Conservation (phyloP, 2,797 vertebrate genomes). For the Furcifer pardalis region DNA sequence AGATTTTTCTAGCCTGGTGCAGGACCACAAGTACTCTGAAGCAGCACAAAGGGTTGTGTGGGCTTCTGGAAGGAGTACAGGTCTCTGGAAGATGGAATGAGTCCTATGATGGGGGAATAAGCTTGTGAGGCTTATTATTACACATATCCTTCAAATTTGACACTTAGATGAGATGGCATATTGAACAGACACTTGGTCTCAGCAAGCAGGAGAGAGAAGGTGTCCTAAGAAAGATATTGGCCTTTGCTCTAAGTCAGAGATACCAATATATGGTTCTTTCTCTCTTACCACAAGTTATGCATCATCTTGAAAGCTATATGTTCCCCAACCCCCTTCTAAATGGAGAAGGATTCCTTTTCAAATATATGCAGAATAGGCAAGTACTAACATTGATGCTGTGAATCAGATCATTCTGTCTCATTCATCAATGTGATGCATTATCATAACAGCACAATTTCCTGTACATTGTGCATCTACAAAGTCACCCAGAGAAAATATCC, state of each 20-base stretch:
- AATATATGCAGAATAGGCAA: neutral
- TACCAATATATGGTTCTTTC: neutral
- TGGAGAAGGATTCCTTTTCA: neutral
- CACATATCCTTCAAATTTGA: neutral
- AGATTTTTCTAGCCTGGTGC: no score
- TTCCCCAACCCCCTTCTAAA: neutral
- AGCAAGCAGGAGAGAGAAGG: neutral
- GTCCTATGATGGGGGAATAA: no score
- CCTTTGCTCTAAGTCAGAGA: neutral
- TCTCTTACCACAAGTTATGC: neutral
- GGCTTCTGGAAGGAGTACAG: no score
- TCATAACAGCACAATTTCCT: neutral
- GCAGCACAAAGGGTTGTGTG: no score
- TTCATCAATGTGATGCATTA: neutral
- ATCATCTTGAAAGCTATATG: neutral
- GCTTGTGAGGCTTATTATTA: no score
- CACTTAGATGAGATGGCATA: neutral
- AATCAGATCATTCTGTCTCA: neutral
- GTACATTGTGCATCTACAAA: no score
- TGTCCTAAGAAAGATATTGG: neutral
- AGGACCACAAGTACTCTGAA: no score
- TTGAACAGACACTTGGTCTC: neutral
- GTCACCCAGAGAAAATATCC: no score
- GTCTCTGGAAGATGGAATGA: no score
- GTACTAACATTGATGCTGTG: neutral